A percentile compares a stretch with the other conserved stretches of the same genome.
Evolutionary conservation across 2,113 vertebrate species (phyloP).

Genomic region (Zapus hudsonius): DNA sequence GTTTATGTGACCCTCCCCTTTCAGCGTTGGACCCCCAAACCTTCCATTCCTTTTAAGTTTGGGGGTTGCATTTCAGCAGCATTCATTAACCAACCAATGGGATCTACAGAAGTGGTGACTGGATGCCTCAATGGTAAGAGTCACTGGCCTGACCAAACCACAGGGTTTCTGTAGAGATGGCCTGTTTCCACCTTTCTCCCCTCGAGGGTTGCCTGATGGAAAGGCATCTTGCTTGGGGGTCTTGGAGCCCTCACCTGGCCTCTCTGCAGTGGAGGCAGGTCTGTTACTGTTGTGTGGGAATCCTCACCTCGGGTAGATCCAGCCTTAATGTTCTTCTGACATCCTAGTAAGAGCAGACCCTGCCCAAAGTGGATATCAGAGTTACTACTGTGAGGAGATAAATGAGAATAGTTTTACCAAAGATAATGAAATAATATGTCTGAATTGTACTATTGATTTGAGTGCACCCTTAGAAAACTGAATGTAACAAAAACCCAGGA

Average conservation of each 20-base stretch:
- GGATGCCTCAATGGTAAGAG: no score
- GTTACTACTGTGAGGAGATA: slow-evolving; percentile 79
- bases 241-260: background rate
- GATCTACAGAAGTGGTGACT: slow-evolving; percentile 53
- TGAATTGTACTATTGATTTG: slow-evolving; percentile 81
- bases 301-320: slow-evolving; percentile 68
- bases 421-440: slow-evolving; percentile 83
- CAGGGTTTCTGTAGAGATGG: background rate
- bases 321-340: slow-evolving; percentile 82
- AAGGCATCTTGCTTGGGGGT: background rate
- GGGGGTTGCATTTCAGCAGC: background rate
- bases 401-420: slow-evolving; percentile 83
- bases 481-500: slow-evolving; percentile 84
- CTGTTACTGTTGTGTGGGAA: background rate
- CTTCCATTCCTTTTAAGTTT: slow-evolving; percentile 19
- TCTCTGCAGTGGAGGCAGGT: background rate
- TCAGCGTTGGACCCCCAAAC: background rate
- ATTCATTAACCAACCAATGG: slow-evolving; percentile 54
- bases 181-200: slow-evolving; percentile 7
- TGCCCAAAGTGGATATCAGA: slow-evolving; percentile 82
- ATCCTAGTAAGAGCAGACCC: slow-evolving; percentile 80
- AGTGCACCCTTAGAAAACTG: slow-evolving; percentile 80
- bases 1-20: background rate
- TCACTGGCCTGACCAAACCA: background rate
- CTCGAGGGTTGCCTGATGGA: background rate